Evolutionary conservation across 1,140 invertebrate genomes (phyloP), one percentile per base, ranked within the genome.

Genomic region (Himalopsyche phryganea): DNA sequence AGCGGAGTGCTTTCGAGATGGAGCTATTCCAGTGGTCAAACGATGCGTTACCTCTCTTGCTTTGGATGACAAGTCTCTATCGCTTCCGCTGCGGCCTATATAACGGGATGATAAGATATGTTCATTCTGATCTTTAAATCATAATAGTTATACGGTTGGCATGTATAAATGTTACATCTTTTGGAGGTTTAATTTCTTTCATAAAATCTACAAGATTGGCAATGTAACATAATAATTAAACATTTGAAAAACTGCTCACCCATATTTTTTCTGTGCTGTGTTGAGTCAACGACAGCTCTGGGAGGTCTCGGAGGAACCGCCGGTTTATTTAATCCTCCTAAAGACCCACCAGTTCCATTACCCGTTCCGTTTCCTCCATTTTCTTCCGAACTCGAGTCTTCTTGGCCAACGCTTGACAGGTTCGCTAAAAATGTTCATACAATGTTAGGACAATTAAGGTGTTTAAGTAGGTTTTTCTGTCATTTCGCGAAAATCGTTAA

Each of bases 321-420:
- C 9, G 83, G 81, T 66, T 84, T 85, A 54, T 72, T 75, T 19
- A 71, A 72, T 58, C 78, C 77, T 6, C 44, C 33, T 9, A 28
- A 45, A 2, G 38, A 32, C 2, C 50, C 47, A 13, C 14, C 15
- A 42, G 72, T 72, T 18, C 73, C 77, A 65, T 58, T 63, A 53
- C 68, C 48, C 38, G 72, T 72, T 15, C 72, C 77, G 65, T 57
- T 62, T 58, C 67, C 49, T 40, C 73, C 70, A 15, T 79, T 75
- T 61, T 89, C 87, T 73, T 86, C 85, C 1, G 87, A 89, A 66
- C 87, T 86, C 32, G 89, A 87, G 72, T 90, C 88, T 68, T 91
- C 89, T 58, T 87, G 85, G 54, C 79, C 83, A 38, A 81, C 78
- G 67, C 81, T 80, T 65, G 81, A 83, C 60, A 89, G 74, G 73